phyloP scores from a whole-genome alignment of 2,113 vertebrate species.

The Colius striatus region DNA sequence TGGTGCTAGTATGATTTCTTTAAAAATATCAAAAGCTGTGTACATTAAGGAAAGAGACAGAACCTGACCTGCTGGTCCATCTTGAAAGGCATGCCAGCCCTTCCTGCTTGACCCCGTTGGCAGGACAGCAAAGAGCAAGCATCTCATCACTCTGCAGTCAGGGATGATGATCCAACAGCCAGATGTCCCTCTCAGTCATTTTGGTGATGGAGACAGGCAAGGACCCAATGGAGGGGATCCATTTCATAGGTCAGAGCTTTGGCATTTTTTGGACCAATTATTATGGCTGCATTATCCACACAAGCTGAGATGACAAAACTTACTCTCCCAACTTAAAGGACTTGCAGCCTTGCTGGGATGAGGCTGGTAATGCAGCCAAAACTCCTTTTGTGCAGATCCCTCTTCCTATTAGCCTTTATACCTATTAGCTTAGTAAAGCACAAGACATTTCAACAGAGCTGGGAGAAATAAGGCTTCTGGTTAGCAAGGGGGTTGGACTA shows the following conservation, averaged over 20 bases:
- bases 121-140: not conserved
- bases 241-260: not conserved
- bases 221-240: not conserved
- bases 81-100: fast-evolving
- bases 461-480: not conserved
- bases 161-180: not conserved
- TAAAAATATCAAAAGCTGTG: not conserved
- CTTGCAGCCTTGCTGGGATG: not conserved
- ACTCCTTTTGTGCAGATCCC: not conserved
- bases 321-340: not conserved
- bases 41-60: not conserved
- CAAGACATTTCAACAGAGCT: not conserved
- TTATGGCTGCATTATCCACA: not conserved
- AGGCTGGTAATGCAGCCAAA: not conserved
- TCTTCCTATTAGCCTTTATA: not conserved
- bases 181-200: not conserved
- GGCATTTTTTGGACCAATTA: not conserved
- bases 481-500: not conserved
- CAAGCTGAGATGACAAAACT: not conserved
- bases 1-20: not conserved
- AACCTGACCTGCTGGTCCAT: not conserved
- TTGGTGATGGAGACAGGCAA: not conserved
- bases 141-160: not conserved
- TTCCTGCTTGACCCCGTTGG: not conserved
- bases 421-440: not conserved